phyloP scores from a whole-genome alignment of 2,113 vertebrate genomes.

The Paratilapia polleni region DNA sequence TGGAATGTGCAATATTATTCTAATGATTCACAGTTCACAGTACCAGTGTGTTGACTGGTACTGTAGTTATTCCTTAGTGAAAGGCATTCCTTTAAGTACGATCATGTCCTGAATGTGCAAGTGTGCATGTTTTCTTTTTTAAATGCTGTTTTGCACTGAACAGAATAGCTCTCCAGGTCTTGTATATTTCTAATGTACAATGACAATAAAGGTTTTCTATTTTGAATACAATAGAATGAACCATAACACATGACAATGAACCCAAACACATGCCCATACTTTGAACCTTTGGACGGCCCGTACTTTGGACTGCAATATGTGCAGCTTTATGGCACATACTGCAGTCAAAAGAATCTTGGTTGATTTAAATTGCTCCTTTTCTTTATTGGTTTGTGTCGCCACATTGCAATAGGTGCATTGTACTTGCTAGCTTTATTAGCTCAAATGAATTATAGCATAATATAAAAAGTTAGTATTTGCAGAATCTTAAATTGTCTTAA shows the following conservation, averaged over 20 bases:
- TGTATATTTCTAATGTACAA: background rate
- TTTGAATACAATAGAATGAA: too few species aligned
- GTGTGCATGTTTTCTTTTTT: background rate
- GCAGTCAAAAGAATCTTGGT: too few species aligned
- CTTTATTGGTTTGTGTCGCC: too few species aligned
- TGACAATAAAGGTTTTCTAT: too few species aligned
- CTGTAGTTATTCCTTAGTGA: background rate
- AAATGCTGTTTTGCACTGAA: background rate
- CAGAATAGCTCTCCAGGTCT: background rate
- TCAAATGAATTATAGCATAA: accelerated
- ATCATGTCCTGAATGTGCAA: background rate
- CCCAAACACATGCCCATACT: too few species aligned
- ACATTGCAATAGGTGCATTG: background rate
- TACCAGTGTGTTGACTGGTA: background rate
- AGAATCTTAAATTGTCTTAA: background rate
- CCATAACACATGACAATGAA: too few species aligned
- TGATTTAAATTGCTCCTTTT: too few species aligned
- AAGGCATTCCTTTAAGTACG: background rate
- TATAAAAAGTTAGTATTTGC: background rate
- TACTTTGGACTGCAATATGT: too few species aligned
- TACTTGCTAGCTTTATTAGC: background rate
- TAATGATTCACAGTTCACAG: background rate
- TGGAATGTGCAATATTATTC: background rate
- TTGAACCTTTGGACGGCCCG: too few species aligned
- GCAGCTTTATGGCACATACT: too few species aligned